Percentiles rank a stretch among this genome's conserved stretches.
phyloP scores from a whole-genome alignment of 1,140 invertebrate genomes.

The Adoxophyes honmai region DNA sequence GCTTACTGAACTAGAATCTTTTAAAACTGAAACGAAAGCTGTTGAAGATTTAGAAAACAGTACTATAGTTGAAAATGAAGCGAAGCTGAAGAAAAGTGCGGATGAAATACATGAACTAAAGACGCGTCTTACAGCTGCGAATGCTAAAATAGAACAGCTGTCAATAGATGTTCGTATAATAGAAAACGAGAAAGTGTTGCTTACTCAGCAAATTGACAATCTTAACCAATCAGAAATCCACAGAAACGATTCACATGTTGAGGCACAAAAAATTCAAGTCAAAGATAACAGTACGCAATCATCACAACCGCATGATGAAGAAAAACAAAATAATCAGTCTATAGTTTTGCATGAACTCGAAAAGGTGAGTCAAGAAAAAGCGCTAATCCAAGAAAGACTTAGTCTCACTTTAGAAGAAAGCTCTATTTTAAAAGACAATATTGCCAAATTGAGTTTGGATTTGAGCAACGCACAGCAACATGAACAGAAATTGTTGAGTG shows the following conservation, averaged over 20 bases:
- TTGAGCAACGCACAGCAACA: neutral
- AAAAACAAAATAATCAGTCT: no score
- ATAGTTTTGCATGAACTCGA: neutral
- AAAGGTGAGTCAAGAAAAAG: neutral
- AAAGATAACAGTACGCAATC: no score
- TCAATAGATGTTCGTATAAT: slow-evolving; percentile 66
- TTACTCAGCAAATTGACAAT: slow-evolving; percentile 63
- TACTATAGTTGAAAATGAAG: slow-evolving; percentile 37
- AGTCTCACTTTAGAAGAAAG: neutral
- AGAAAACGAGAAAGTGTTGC: slow-evolving; percentile 72
- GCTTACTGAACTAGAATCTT: slow-evolving; percentile 60
- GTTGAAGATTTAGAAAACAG: slow-evolving; percentile 53
- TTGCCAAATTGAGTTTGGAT: neutral
- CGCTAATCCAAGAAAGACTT: neutral
- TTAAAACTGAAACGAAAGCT: slow-evolving; percentile 54
- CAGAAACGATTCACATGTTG: slow-evolving; percentile 26
- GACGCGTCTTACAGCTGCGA: slow-evolving; percentile 46
- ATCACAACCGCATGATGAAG: no score
- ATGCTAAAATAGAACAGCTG: slow-evolving; percentile 64
- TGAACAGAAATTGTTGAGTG: slow-evolving; percentile 29
- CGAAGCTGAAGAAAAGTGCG: slow-evolving; percentile 48
- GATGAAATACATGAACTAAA: slow-evolving; percentile 65
- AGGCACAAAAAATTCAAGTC: slow-evolving; percentile 33
- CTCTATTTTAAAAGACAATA: neutral
- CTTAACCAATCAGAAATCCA: slow-evolving; percentile 43